Conservation (phyloP, 2,888 invertebrate genomes). For the Hymenopus coronatus region DNA sequence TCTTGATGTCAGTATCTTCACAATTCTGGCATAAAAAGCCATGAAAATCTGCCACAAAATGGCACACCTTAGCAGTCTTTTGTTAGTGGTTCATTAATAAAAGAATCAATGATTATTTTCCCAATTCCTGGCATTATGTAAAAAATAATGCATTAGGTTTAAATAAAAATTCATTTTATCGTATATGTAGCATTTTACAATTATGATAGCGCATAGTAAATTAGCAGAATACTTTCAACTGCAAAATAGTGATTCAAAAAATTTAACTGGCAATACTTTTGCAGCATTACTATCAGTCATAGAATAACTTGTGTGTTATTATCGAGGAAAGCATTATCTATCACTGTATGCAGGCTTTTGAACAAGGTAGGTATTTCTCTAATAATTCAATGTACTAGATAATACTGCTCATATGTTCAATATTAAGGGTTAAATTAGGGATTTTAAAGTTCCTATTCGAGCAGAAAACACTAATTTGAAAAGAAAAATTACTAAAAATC, state of each 20-base stretch:
- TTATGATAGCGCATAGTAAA: neutral
- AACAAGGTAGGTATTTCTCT: neutral
- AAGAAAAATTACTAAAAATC: neutral
- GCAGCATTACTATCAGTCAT: neutral
- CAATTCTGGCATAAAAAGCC: constrained; percentile 22
- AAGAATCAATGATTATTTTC: neutral
- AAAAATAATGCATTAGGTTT: neutral
- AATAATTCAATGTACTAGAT: neutral
- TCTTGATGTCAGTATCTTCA: constrained; percentile 27
- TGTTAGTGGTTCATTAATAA: neutral
- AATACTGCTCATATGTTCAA: neutral
- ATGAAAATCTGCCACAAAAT: neutral
- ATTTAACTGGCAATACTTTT: neutral
- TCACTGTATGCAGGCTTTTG: neutral
- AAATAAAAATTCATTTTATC: neutral
- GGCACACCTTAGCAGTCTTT: neutral
- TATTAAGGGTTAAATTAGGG: neutral
- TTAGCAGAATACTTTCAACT: neutral
- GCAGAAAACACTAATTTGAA: neutral
- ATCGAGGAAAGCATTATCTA: neutral
- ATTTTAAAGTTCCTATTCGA: neutral
- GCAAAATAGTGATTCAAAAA: neutral
- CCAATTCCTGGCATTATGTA: neutral
- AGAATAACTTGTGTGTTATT: neutral
- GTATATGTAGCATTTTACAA: neutral